Percentiles rank a stretch among this genome's conserved stretches.
phyloP scores from a whole-genome alignment of 2,113 vertebrate genomes.

The Xenopus laevis region DNA sequence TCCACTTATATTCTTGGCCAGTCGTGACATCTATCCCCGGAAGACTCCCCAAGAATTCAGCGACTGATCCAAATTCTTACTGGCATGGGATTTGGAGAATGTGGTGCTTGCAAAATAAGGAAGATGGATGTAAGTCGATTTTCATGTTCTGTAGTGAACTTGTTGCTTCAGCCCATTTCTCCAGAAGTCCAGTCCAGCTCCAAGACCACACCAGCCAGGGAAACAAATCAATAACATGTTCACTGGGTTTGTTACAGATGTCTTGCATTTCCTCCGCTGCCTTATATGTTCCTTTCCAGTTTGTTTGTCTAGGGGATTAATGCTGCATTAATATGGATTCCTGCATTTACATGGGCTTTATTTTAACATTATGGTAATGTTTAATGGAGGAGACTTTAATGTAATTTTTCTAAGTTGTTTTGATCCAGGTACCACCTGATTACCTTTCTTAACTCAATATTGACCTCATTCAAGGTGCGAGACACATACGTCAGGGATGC shows the following conservation, averaged over 20 bases:
- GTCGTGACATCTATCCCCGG: conserved; percentile 76
- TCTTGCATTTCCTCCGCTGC: conserved; percentile 76
- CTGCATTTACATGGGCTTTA: neutral
- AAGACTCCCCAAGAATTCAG: conserved; percentile 77
- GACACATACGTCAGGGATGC: too few relatives aligned
- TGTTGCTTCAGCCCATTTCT: conserved; percentile 77
- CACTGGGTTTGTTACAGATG: conserved; percentile 74
- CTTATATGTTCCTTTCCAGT: conserved; percentile 65
- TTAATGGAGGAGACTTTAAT: neutral
- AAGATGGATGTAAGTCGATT: conserved; percentile 81
- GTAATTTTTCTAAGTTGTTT: neutral
- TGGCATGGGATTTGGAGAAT: conserved; percentile 80
- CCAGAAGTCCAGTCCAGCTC: conserved; percentile 65
- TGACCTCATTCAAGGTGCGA: too few relatives aligned
- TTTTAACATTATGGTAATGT: too few relatives aligned
- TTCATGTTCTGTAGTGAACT: conserved; percentile 74
- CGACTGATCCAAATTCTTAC: conserved; percentile 74
- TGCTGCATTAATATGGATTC: neutral
- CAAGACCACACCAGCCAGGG: conserved; percentile 78
- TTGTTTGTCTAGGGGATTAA: conserved; percentile 60
- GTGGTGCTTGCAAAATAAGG: conserved; percentile 75
- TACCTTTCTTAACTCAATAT: too few relatives aligned
- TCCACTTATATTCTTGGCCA: conserved; percentile 82
- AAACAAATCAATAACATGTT: conserved; percentile 73
- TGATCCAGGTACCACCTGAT: neutral